These are phyloP conservation scores for Cremastinae sp. DNA, from an alignment of 2,888 invertebrate species.

Conservation along the genomic window DNA sequence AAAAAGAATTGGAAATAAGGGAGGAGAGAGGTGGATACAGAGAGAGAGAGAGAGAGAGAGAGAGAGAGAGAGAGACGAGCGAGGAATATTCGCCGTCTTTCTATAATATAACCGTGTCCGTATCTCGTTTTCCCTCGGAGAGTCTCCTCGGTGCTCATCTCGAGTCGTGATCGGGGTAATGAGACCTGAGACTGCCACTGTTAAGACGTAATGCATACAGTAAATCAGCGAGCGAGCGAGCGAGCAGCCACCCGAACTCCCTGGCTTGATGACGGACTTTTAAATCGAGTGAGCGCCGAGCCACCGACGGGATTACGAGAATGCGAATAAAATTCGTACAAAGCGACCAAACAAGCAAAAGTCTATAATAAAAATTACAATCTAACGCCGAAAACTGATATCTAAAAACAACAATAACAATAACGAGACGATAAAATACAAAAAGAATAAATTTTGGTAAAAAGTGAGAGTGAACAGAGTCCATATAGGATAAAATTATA, in stretches of 20 bases:
- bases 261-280: constrained; percentile 35
- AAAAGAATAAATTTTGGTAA: no score
- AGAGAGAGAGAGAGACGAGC: constrained; percentile 55
- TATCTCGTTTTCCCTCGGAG: constrained; percentile 73
- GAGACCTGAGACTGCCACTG: constrained; percentile 73
- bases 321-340: constrained; percentile 11
- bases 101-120: constrained; percentile 78
- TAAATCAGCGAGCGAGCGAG: constrained; percentile 48
- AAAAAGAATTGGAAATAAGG: constrained; percentile 66
- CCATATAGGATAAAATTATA: no score
- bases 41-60: constrained; percentile 71
- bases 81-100: constrained; percentile 72
- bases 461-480: no score
- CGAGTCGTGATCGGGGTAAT: constrained; percentile 80
- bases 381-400: no score
- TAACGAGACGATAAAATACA: no score
- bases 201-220: constrained; percentile 51
- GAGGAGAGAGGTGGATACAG: constrained; percentile 67
- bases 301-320: constrained; percentile 41
- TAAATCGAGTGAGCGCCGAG: constrained; percentile 38
- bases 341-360: constrained; percentile 17
- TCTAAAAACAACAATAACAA: no score
- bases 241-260: constrained; percentile 8
- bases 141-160: constrained; percentile 71
- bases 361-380: neutral